These are phyloP conservation scores for Cartodere bifasciata DNA, from an alignment of 2,888 invertebrate genomes.

Conservation along the genomic window DNA sequence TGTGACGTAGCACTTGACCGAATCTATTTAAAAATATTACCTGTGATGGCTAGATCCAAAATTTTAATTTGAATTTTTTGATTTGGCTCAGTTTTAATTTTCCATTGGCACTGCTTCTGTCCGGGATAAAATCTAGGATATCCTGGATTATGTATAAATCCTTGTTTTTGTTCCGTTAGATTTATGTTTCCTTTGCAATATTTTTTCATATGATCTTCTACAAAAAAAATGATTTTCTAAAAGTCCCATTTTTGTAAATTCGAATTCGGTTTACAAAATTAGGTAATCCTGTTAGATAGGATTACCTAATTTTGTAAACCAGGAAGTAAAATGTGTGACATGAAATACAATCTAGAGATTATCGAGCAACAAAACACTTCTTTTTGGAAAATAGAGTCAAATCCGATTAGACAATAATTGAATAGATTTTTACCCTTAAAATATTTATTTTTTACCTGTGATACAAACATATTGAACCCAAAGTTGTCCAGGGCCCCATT, in stretches of 20 bases:
- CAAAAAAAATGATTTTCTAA: slow-evolving; percentile 19
- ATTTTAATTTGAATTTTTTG: slow-evolving; percentile 52
- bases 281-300: too few relatives aligned
- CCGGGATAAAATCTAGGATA: slow-evolving; percentile 65
- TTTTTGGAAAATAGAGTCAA: too few relatives aligned
- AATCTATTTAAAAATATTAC: slow-evolving; percentile 41
- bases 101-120: slow-evolving; percentile 52
- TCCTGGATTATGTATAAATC: slow-evolving; percentile 57
- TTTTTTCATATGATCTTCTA: slow-evolving; percentile 35
- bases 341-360: too few relatives aligned
- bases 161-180: slow-evolving; percentile 37
- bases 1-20: too few relatives aligned
- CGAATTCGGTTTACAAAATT: too few relatives aligned
- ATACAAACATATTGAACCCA: slow-evolving; percentile 62
- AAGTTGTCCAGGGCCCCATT: slow-evolving; percentile 54
- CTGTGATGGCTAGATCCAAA: slow-evolving; percentile 57
- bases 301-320: too few relatives aligned
- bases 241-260: too few relatives aligned
- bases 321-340: too few relatives aligned
- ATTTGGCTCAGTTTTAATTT: slow-evolving; percentile 45
- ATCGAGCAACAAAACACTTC: too few relatives aligned
- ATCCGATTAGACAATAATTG: too few relatives aligned
- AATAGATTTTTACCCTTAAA: too few relatives aligned
- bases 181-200: slow-evolving; percentile 39
- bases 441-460: slow-evolving; percentile 49